Conservation (phyloP, 2,888 invertebrate genomes). For the Lasioglossum morio region DNA sequence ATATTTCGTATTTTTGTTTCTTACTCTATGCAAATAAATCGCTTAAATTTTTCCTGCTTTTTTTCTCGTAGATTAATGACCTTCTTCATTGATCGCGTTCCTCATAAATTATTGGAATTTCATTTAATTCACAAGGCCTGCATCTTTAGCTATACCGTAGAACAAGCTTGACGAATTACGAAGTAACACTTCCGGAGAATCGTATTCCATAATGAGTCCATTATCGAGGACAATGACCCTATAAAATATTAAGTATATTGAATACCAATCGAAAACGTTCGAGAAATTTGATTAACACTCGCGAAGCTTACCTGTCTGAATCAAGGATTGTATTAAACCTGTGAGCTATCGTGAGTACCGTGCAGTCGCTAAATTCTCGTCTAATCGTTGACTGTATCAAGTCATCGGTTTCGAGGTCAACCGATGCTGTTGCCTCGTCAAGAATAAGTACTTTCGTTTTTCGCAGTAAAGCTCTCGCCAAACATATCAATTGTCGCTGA, state of each 20-base stretch:
- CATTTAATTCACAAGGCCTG: conserved; percentile 87
- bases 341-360: conserved; percentile 96
- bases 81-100: conserved; percentile 28
- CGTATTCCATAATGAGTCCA: conserved; percentile 92
- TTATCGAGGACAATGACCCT: conserved; percentile 93
- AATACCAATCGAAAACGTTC: background rate
- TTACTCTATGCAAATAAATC: conserved; percentile 51
- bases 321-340: conserved; percentile 97
- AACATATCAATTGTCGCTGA: conserved; percentile 94
- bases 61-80: conserved; percentile 36
- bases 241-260: conserved; percentile 63
- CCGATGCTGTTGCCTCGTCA: conserved; percentile 96
- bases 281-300: background rate
- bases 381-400: conserved; percentile 95
- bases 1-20: conserved; percentile 27
- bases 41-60: conserved; percentile 21
- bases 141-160: conserved; percentile 94
- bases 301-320: conserved; percentile 87
- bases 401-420: conserved; percentile 96
- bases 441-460: conserved; percentile 94
- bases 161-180: conserved; percentile 90
- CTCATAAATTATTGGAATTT: conserved; percentile 52
- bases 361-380: conserved; percentile 93
- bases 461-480: conserved; percentile 93
- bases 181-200: conserved; percentile 89